Percentiles rank a stretch among this genome's conserved stretches.
Conservation (phyloP, 2,888 invertebrate genomes). For the Copidosoma aretas region DNA sequence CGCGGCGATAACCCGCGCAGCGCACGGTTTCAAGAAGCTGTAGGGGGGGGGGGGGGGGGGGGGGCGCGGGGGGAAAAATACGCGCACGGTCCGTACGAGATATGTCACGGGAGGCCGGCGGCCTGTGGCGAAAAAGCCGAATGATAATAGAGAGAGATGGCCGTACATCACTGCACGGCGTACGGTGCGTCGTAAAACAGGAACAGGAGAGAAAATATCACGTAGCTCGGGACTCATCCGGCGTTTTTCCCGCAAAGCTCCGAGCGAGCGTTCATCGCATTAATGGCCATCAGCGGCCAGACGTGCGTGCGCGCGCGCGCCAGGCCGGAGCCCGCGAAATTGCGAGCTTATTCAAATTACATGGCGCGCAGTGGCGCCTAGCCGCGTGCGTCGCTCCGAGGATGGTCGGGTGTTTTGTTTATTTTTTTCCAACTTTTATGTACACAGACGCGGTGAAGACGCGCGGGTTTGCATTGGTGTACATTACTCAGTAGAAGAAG, state of each 20-base stretch:
- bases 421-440: no score
- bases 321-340: slow-evolving; percentile 34
- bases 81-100: no score
- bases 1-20: slow-evolving; percentile 47
- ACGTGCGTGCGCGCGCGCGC: neutral
- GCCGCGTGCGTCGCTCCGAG: no score
- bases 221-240: neutral
- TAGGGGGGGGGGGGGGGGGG: no score
- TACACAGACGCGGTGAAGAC: neutral
- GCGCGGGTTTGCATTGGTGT: neutral
- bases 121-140: no score
- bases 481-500: neutral
- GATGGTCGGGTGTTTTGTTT: no score
- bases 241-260: neutral
- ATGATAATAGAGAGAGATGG: no score
- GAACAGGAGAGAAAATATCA: slow-evolving; percentile 25
- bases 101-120: no score
- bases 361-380: slow-evolving; percentile 4
- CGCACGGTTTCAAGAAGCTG: slow-evolving; percentile 30
- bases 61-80: no score
- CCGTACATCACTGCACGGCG: no score
- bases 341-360: slow-evolving; percentile 39
- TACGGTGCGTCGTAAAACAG: slow-evolving; percentile 1
- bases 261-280: neutral
- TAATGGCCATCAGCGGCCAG: neutral